Base-by-base conservation (phyloP, 2,797 vertebrate species). In the Hypotaenidia okinawae region DNA sequence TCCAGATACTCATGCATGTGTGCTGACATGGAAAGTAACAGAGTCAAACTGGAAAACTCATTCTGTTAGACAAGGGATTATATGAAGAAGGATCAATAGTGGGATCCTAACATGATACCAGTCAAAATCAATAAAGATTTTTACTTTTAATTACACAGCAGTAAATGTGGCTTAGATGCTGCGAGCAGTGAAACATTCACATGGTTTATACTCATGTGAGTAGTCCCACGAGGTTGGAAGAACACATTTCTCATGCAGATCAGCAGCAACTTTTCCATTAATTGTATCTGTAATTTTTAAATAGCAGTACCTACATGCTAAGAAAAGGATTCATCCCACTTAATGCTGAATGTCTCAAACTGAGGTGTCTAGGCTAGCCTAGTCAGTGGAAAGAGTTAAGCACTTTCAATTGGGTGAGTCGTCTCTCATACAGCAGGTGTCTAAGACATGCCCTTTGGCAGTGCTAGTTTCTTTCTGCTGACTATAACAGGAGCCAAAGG, bases 381-480 rank as follows among this genome's bases (percentile, higher is more conserved):
- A 70, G 52, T 45, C 61, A 45, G 23, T 13, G 9, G 58, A 45
- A 87, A 70, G 45, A 92, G 57, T 58, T 90, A 92, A 95, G 68
- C 28, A 16, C 39, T 35, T 90, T 59, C 15, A 4, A 32, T 55
- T 87, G 84, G 35, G 49, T 47, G 3, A 94, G 66, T 86, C 51
- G 2, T 45, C 28, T 84, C 84, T 73, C 64, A 35, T 68, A 54
- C 13, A 89, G 75, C 33, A 63, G 39, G 61, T 87, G 32, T 58
- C 68, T 69, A 67, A 90, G 67, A 93, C 16, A 74, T 72, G 86
- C 73, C 94, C 81, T 90, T 80, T 41, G 72, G 86, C 59, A 70
- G 10, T 61, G 17, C 67, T 54, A 37, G 39, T 9, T 85, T 74
- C 75, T 77, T 84, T 90, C 75, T 93, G 80, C 70, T 90, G 80